These are phyloP conservation scores for Anthonomus grandis DNA, from an alignment of 1,140 invertebrate genomes.

Conservation along the genomic window DNA sequence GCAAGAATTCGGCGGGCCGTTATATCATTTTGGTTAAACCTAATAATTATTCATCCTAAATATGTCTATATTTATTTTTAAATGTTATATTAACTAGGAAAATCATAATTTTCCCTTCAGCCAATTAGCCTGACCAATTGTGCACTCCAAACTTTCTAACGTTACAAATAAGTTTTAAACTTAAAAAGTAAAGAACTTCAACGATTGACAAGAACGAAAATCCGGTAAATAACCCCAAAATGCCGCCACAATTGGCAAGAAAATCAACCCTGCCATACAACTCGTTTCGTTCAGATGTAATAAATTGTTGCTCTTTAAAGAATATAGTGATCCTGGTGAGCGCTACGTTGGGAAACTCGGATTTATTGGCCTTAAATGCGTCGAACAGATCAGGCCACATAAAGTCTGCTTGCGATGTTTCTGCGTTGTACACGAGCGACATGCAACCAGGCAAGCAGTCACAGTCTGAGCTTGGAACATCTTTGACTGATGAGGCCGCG, in stretches of 20 bases:
- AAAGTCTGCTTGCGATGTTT: constrained; percentile 64
- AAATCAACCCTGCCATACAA: constrained; percentile 63
- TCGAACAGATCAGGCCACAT: constrained; percentile 41
- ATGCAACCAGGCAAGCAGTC: constrained; percentile 66
- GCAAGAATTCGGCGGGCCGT: too few relatives aligned
- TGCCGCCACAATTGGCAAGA: constrained; percentile 63
- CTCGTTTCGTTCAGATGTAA: constrained; percentile 60
- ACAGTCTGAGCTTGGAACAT: constrained; percentile 47
- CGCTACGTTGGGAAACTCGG: constrained; percentile 47
- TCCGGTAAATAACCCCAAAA: constrained; percentile 64
- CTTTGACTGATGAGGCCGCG: too few relatives aligned
- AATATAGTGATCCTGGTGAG: constrained; percentile 50
- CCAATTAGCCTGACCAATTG: constrained; percentile 45
- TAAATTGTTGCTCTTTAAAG: constrained; percentile 65
- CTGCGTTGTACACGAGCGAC: constrained; percentile 62
- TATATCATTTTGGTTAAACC: too few relatives aligned
- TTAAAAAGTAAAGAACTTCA: constrained; percentile 64
- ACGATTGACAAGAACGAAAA: constrained; percentile 64
- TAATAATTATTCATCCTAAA: too few relatives aligned
- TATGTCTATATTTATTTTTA: too few relatives aligned
- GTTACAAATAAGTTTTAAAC: constrained; percentile 52
- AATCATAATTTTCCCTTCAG: too few relatives aligned
- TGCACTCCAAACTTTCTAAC: constrained; percentile 38
- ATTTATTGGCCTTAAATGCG: constrained; percentile 38
- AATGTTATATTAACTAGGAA: too few relatives aligned